These are phyloP conservation scores for Atta colombica DNA, from an alignment of 1,140 invertebrate genomes.

Conservation along the genomic window DNA sequence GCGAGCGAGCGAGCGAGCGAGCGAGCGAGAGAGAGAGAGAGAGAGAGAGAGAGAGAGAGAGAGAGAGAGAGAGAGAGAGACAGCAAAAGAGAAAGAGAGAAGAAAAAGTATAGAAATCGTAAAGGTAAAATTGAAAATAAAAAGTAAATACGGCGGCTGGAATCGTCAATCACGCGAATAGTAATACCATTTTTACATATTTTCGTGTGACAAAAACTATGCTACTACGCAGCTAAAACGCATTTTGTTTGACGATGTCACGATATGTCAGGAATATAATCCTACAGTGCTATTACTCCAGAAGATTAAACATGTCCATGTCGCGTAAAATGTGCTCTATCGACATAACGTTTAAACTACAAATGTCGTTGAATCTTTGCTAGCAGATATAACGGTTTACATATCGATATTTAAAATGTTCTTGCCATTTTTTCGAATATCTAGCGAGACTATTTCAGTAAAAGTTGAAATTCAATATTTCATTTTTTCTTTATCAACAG, in stretches of 20 bases:
- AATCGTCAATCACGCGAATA: constrained; percentile 38
- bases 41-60: not conserved
- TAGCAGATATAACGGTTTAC: not conserved
- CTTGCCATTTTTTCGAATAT: not conserved
- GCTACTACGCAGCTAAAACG: constrained; percentile 1
- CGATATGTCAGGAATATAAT: constrained; percentile 21
- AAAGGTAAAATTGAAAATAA: constrained; percentile 23
- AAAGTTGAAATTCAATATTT: constrained; percentile 2
- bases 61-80: not conserved
- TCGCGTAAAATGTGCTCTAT: constrained; percentile 11
- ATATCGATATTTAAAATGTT: constrained; percentile 13
- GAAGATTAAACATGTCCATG: constrained; percentile 31
- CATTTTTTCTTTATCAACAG: not conserved
- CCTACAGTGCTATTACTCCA: constrained; percentile 22
- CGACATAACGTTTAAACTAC: constrained; percentile 6
- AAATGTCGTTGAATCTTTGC: not conserved
- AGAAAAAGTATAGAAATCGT: constrained; percentile 9
- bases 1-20: not conserved
- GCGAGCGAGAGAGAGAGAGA: too few relatives aligned
- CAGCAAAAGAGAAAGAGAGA: not conserved
- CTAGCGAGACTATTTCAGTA: not conserved
- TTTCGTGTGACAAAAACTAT: not conserved
- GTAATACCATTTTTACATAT: not conserved
- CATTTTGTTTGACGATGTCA: not conserved
- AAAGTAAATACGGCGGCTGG: constrained; percentile 2